Base-by-base conservation (phyloP, 2,888 invertebrate species). In the Endotricha flammealis region DNA sequence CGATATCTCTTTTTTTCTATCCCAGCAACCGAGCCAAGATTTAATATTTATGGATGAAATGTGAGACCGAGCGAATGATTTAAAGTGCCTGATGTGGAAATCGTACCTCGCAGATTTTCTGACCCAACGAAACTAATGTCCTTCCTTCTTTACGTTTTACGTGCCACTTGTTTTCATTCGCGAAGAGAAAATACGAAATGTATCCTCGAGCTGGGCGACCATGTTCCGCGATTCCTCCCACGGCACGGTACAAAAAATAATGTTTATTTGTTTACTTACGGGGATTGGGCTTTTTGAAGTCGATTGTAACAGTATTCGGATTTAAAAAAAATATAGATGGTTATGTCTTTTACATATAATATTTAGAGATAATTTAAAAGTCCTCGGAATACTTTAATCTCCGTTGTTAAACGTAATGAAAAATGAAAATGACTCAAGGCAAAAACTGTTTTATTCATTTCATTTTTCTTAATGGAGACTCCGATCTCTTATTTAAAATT, bases 21-120 rank as follows among this genome's bases (percentile, higher is more conserved):
- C 64, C 67, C 64, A 62, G 63, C 66, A 70, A 69, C 76, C 73
- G 64, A 73, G 73, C 70, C 73, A 73, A 78, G 76, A 79, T 83
- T 85, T 85, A 83, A 83, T 83, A 85, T 85, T 85, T 85, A 86
- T 83, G 77, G 83, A 78, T 78, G 81, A 82, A 83, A 81, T 81
- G 81, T 86, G 79, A 82, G 73, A 74, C 82, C 72, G 64, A 74
- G 82, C 82, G 78, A 57, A 82, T 83, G 85, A 86, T 85, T 83
- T 83, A 81, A 82, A 83, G 75, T 80, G 77, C 77, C 77, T 78
- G 78, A 85, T 77, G 85, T 82, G 80, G 75, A 82, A 85, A 83
- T 80, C 69, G 78, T 76, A 78, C 64, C 66, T 77, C 76, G 74
- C 76, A 80, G 80, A 82, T 83, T 83, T 83, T 82, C 79, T 83